Evolutionary conservation across 2,113 vertebrate genomes (phyloP).

Genomic region (Cebidichthys violaceus): DNA sequence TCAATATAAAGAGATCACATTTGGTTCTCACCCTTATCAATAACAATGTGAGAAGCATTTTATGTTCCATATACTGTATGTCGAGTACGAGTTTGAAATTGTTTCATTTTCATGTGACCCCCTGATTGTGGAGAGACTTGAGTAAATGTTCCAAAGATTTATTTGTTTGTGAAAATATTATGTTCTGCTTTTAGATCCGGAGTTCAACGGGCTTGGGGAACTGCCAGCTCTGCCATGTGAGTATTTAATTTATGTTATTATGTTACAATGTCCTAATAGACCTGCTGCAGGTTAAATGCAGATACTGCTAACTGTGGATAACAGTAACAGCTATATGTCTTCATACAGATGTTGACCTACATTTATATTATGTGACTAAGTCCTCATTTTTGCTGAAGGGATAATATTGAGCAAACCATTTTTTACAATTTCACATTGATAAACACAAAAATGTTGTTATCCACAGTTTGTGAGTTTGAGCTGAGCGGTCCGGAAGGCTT

Average conservation of each 20-base stretch:
- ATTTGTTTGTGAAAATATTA: slow-evolving; percentile 1
- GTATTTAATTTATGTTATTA: slow-evolving; percentile 69
- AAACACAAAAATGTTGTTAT: neutral
- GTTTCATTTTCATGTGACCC: neutral
- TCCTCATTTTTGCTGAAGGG: neutral
- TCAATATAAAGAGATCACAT: neutral
- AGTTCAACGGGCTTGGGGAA: slow-evolving; percentile 91
- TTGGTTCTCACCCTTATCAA: neutral
- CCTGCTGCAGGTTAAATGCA: neutral
- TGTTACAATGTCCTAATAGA: neutral
- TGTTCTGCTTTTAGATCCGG: slow-evolving; percentile 90
- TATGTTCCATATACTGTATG: neutral
- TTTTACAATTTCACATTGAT: neutral
- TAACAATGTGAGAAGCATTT: neutral
- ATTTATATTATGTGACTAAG: neutral
- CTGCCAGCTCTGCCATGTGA: slow-evolving; percentile 93
- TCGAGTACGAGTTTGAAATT: neutral
- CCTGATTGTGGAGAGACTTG: neutral
- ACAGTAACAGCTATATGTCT: neutral
- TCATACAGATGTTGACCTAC: neutral
- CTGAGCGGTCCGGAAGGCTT: slow-evolving; percentile 94
- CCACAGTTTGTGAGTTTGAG: slow-evolving; percentile 96
- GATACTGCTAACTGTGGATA: neutral
- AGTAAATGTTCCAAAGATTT: neutral
- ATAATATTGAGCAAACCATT: neutral